Evolutionary conservation across 2,797 vertebrate species (phyloP), one percentile per base, ranked within the genome.

Genomic region (Smutsia gigantea): DNA sequence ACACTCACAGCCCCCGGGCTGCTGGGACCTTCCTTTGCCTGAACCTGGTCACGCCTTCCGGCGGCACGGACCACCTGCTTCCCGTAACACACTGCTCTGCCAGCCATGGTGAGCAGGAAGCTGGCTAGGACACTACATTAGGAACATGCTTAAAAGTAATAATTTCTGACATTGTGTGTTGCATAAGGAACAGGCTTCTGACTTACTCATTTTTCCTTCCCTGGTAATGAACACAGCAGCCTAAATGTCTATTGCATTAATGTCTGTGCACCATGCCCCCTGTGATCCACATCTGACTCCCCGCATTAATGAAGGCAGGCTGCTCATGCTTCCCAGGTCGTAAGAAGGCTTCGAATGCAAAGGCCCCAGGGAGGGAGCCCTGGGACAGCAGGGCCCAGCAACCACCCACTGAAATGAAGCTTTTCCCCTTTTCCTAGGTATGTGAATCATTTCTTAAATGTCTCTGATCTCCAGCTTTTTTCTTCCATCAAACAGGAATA

Each of bases 261-360:
- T 0, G 1, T 42, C 68, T 25, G 0, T 6, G 1, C 2, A 0
- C 37, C 57, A 15, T 0, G 25, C 4, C 0, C 46, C 29, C 14
- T 0, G 13, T 14, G 15, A 9, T 42, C 31, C 63, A 3, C 5
- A 2, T 1, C 8, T 23, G 18, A 42, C 7, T 34, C 10, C 13
- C 11, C 39, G 4, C 42, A 31, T 39, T 8, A 18, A 2, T 15
- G 46, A 46, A 11, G 46, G 46, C 46, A 46, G 46, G 46, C 46
- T 2, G 46, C 10, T 46, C 46, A 46, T 0, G 53, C 13, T 27
- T 55, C n/a, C 11, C 0, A 4, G 53, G 7, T 11, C 37, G 4
- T 7, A 13, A 57, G 15, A 64, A 17, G 37, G 5, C 34, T 29
- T 13, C 68, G 14, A 23, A 39, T 14, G 68, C 34, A 2, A 31